These are phyloP conservation scores for Trypoxylon attenuatum DNA, from an alignment of 2,888 invertebrate genomes.

Conservation along the genomic window DNA sequence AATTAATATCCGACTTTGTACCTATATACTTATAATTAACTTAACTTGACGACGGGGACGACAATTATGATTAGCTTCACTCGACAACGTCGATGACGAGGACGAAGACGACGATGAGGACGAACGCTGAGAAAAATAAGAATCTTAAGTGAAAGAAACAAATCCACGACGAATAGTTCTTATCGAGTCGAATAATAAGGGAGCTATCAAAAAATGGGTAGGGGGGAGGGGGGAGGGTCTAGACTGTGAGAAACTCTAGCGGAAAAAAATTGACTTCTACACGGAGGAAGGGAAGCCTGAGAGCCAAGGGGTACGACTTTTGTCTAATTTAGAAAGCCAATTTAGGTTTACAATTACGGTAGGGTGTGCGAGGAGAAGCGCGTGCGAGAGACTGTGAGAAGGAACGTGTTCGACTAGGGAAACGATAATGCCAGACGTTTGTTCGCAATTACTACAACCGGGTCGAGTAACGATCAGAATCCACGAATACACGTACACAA, in stretches of 20 bases:
- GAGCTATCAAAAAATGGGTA: slow-evolving; percentile 32
- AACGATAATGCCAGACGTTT: neutral
- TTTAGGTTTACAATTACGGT: slow-evolving; percentile 51
- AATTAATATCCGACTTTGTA: slow-evolving; percentile 72
- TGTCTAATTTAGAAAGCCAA: slow-evolving; percentile 59
- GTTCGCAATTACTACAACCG: neutral
- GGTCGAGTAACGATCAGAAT: neutral
- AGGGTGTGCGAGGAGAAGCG: slow-evolving; percentile 29
- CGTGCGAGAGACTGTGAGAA: neutral
- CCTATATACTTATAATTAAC: slow-evolving; percentile 69
- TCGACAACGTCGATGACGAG: too few relatives aligned
- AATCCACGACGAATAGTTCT: neutral
- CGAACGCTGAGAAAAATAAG: slow-evolving; percentile 31
- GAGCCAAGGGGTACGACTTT: slow-evolving; percentile 59
- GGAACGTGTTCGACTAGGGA: neutral
- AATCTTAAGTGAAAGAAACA: slow-evolving; percentile 20
- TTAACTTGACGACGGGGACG: slow-evolving; percentile 54
- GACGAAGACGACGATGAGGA: slow-evolving; percentile 28
- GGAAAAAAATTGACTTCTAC: slow-evolving; percentile 14
- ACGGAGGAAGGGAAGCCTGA: slow-evolving; percentile 32
- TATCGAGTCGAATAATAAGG: slow-evolving; percentile 45
- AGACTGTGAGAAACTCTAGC: slow-evolving; percentile 8
- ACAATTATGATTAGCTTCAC: slow-evolving; percentile 17
- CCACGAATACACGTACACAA: too few relatives aligned
- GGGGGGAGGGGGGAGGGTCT: slow-evolving; percentile 17